phyloP scores from a whole-genome alignment of 2,888 invertebrate species.

The Sepioteuthis lessoniana region DNA sequence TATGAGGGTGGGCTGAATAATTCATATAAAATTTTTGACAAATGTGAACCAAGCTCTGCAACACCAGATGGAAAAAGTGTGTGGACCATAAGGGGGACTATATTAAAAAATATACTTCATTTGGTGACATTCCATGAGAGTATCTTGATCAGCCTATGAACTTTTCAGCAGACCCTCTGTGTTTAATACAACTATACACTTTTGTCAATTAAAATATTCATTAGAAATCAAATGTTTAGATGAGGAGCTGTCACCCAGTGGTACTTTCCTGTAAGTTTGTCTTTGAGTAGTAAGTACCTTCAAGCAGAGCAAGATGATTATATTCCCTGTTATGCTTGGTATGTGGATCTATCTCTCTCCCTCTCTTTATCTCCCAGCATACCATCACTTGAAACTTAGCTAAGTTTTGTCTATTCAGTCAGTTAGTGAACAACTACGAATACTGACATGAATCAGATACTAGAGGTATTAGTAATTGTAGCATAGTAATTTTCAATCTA shows the following conservation, averaged over 20 bases:
- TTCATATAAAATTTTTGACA: too few relatives aligned
- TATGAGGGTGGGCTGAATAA: too few relatives aligned
- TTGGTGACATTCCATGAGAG: too few relatives aligned
- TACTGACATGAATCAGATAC: not conserved
- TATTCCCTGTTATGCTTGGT: not conserved
- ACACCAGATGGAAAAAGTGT: too few relatives aligned
- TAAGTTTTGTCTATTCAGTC: conserved; percentile 4
- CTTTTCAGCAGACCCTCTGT: too few relatives aligned
- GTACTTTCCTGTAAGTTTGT: not conserved
- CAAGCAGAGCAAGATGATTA: not conserved
- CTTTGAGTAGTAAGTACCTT: not conserved
- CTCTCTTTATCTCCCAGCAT: not conserved
- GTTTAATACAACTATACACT: too few relatives aligned
- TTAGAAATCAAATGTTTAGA: not conserved
- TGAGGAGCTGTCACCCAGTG: not conserved
- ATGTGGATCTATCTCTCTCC: not conserved
- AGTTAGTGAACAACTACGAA: not conserved
- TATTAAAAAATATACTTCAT: too few relatives aligned
- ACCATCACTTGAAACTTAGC: conserved; percentile 12
- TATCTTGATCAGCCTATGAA: too few relatives aligned
- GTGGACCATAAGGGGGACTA: too few relatives aligned
- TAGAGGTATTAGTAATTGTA: not conserved
- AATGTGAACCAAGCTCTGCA: too few relatives aligned
- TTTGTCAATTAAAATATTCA: too few relatives aligned
- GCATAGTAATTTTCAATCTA: conserved; percentile 8